These are phyloP conservation scores for Spicauda simplicius DNA, from an alignment of 2,888 invertebrate genomes.

Conservation along the genomic window DNA sequence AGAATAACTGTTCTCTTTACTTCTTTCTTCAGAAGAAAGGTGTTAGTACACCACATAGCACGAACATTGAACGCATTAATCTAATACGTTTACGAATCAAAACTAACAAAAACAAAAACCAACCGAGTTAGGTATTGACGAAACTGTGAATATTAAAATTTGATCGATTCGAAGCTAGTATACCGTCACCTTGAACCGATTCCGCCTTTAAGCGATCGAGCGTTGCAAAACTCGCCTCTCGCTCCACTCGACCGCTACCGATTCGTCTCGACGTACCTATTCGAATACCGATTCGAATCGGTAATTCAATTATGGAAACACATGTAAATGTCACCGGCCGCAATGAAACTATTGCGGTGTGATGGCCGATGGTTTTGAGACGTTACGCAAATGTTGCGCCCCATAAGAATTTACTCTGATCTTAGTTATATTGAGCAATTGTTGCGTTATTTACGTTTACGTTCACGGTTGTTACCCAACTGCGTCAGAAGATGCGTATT, in stretches of 20 bases:
- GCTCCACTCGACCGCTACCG: conserved; percentile 34
- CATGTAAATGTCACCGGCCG: conserved; percentile 72
- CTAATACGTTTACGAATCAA: conserved; percentile 23
- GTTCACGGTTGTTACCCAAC: conserved; percentile 51
- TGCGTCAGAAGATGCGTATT: no score
- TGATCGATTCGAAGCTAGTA: conserved; percentile 54
- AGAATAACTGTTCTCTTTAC: no score
- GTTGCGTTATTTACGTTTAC: conserved; percentile 48
- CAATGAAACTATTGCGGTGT: conserved; percentile 54
- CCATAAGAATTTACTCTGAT: conserved; percentile 48
- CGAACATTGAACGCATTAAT: no score
- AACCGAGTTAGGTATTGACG: conserved; percentile 45
- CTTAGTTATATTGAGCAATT: conserved; percentile 52
- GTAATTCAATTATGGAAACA: conserved; percentile 74
- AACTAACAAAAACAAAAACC: conserved; percentile 38
- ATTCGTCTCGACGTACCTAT: conserved; percentile 41
- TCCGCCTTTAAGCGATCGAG: conserved; percentile 42
- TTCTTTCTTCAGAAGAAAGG: no score
- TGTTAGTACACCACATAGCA: no score
- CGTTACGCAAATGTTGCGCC: conserved; percentile 54
- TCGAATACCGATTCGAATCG: conserved; percentile 64
- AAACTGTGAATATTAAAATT: conserved; percentile 54
- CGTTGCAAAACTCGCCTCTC: conserved; percentile 38
- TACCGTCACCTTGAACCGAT: conserved; percentile 67
- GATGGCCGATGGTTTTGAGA: conserved; percentile 44